phyloP scores from a whole-genome alignment of 2,797 vertebrate genomes.

The Centroberyx gerrardi region DNA sequence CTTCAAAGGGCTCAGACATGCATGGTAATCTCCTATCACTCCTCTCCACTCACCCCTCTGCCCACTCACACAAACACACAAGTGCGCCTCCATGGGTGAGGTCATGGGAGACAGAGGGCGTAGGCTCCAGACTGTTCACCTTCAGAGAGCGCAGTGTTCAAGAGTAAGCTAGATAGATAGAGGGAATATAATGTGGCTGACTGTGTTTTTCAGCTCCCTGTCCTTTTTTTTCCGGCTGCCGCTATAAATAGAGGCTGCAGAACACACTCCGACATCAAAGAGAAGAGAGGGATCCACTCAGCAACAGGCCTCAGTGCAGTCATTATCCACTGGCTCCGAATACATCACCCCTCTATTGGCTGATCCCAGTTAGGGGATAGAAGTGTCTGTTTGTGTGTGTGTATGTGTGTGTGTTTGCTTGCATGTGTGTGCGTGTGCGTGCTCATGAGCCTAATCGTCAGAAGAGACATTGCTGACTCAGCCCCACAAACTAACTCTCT shows the following conservation, averaged over 20 bases:
- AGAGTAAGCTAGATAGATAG: conserved; percentile 55
- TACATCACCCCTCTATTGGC: conserved; percentile 46
- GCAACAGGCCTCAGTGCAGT: conserved; percentile 66
- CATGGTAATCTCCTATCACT: conserved; percentile 44
- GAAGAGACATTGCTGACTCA: conserved; percentile 68
- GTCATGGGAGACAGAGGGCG: not conserved
- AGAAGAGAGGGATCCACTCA: conserved; percentile 60
- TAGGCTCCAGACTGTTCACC: conserved; percentile 47
- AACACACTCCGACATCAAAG: conserved; percentile 68
- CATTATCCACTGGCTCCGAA: conserved; percentile 62
- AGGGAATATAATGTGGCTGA: conserved; percentile 52
- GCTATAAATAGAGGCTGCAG: conserved; percentile 70
- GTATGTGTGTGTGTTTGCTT: conserved; percentile 19
- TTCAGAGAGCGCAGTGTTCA: conserved; percentile 39
- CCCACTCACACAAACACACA: conserved; percentile 22
- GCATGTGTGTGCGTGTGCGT: conserved; percentile 16
- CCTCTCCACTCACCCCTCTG: conserved; percentile 15
- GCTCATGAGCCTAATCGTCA: conserved; percentile 34
- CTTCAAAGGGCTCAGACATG: conserved; percentile 53
- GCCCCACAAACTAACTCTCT: conserved; percentile 29
- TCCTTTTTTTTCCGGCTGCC: conserved; percentile 48
- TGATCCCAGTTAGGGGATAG: conserved; percentile 43
- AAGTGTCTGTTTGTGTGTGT: conserved; percentile 18
- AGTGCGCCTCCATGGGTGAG: conserved; percentile 1
- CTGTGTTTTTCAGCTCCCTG: conserved; percentile 54